Evolutionary conservation across 2,888 invertebrate genomes (phyloP).

Genomic region (Aphodius granarius): DNA sequence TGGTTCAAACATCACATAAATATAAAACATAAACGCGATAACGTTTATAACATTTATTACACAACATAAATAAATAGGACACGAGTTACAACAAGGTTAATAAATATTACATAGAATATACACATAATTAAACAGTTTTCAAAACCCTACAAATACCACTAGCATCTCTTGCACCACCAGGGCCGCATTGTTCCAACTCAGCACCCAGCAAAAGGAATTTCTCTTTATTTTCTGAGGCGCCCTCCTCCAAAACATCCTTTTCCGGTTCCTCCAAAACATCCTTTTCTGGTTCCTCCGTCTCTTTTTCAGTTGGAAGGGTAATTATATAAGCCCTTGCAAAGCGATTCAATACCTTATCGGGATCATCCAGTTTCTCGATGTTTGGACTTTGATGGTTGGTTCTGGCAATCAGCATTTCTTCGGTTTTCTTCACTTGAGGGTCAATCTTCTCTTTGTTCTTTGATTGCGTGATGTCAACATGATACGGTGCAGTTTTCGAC

Average conservation of each 20-base stretch:
- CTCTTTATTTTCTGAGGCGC: conserved; percentile 42
- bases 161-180: conserved; percentile 69
- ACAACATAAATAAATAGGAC: conserved; percentile 10
- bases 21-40: not conserved
- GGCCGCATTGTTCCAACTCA: conserved; percentile 71
- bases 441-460: conserved; percentile 41
- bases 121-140: not conserved
- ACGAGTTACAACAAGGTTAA: conserved; percentile 4
- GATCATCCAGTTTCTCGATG: conserved; percentile 3
- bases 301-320: conserved; percentile 40
- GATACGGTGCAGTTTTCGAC: conserved; percentile 67
- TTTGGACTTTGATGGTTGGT: not conserved
- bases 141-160: conserved; percentile 61
- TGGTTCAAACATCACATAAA: not conserved
- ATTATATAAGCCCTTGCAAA: conserved; percentile 42
- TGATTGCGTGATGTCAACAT: conserved; percentile 62
- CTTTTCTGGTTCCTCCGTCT: conserved; percentile 5
- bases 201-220: conserved; percentile 66
- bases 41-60: conserved; percentile 7
- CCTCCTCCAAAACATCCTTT: conserved; percentile 31
- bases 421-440: conserved; percentile 33
- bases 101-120: conserved; percentile 15
- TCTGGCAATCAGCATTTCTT: conserved; percentile 43
- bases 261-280: conserved; percentile 31
- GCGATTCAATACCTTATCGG: conserved; percentile 25